A percentile compares a stretch with the other conserved stretches of the same genome.
phyloP scores from a whole-genome alignment of 2,797 vertebrate genomes.

The Oreochromis grahami region DNA sequence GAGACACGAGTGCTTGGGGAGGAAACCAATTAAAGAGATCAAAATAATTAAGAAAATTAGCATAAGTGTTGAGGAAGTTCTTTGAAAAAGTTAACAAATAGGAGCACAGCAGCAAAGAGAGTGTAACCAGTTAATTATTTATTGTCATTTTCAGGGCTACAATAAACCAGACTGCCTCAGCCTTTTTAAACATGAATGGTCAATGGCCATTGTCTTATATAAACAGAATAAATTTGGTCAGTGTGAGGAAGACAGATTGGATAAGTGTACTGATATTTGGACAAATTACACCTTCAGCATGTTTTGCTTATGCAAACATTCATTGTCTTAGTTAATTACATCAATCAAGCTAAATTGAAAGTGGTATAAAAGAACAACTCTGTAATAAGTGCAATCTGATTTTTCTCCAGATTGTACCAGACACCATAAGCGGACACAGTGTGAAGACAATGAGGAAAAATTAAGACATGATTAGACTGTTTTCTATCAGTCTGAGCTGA shows the following conservation, averaged over 20 bases:
- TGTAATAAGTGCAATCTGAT: neutral
- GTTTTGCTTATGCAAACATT: neutral
- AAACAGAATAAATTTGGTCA: neutral
- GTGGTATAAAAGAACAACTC: neutral
- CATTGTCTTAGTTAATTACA: neutral
- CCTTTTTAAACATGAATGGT: neutral
- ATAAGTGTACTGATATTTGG: neutral
- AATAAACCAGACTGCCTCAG: neutral
- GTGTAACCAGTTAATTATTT: neutral
- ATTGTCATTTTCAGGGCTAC: neutral
- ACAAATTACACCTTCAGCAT: too few relatives aligned
- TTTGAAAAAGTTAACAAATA: neutral
- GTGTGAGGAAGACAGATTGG: neutral
- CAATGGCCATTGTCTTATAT: neutral
- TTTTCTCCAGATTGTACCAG: neutral
- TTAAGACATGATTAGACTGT: neutral
- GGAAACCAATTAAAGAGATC: constrained; percentile 38
- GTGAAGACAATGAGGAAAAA: neutral
- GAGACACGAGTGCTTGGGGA: constrained; percentile 23
- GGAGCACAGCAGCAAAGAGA: neutral
- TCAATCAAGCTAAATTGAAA: neutral
- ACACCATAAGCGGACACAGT: neutral
- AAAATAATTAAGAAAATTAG: constrained; percentile 39
- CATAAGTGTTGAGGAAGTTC: constrained; percentile 31
- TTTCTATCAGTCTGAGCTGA: neutral